Percentiles rank a stretch among this genome's conserved stretches.
These are phyloP conservation scores for Remorina albescens DNA, from an alignment of 2,797 vertebrate species.

Conservation along the genomic window DNA sequence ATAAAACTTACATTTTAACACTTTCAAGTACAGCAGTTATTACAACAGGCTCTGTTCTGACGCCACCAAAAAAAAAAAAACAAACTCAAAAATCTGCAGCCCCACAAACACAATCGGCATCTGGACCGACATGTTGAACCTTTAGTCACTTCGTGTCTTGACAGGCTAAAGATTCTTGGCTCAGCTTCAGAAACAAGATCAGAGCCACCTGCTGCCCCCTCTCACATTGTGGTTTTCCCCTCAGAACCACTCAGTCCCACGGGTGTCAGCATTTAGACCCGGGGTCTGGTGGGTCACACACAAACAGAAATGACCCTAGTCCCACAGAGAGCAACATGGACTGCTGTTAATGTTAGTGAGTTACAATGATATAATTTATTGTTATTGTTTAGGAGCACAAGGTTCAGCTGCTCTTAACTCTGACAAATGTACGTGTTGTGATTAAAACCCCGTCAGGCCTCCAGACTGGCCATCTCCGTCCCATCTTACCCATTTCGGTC, in stretches of 20 bases:
- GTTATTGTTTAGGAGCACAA: no score
- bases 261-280: background rate
- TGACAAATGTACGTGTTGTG: background rate
- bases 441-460: background rate
- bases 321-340: background rate
- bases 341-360: background rate
- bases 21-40: background rate
- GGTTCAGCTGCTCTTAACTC: no score
- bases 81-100: no score
- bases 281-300: background rate
- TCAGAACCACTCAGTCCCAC: slow-evolving; percentile 43
- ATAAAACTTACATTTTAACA: no score
- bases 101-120: no score
- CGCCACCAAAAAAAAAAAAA: no score
- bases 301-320: background rate
- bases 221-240: slow-evolving; percentile 35
- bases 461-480: background rate
- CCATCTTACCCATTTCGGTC: slow-evolving; percentile 91
- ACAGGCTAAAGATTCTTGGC: slow-evolving; percentile 36
- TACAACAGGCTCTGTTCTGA: background rate
- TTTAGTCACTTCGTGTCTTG: background rate
- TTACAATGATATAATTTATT: no score
- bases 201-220: slow-evolving; percentile 56
- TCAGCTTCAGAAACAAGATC: slow-evolving; percentile 34
- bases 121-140: no score